phyloP scores from a whole-genome alignment of 1,140 invertebrate species.

The Drosophila repletoides region DNA sequence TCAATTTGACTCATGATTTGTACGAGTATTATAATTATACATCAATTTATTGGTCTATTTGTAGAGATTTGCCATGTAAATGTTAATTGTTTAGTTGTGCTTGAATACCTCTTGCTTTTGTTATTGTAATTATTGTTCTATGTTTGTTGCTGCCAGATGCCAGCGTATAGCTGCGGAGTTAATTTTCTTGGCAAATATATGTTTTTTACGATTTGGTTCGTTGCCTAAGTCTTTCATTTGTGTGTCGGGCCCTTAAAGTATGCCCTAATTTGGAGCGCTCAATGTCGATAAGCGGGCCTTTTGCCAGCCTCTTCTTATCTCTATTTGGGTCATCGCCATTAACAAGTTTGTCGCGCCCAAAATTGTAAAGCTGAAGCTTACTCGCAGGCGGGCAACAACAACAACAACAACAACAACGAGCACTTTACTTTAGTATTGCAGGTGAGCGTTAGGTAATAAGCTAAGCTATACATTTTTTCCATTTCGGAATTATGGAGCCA shows the following conservation, averaged over 20 bases:
- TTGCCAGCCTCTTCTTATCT: background rate
- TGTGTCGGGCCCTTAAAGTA: constrained; percentile 8
- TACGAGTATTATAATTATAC: constrained; percentile 30
- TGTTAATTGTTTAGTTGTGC: constrained; percentile 49
- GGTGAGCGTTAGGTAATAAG: constrained; percentile 42
- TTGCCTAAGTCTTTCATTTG: constrained; percentile 36
- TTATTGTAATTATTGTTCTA: constrained; percentile 10
- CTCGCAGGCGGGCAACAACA: constrained; percentile 2
- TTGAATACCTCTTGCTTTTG: constrained; percentile 4
- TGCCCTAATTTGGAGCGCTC: constrained; percentile 26
- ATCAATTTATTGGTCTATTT: constrained; percentile 27
- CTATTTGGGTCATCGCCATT: constrained; percentile 20
- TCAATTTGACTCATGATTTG: constrained; percentile 11
- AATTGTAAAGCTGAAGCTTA: background rate
- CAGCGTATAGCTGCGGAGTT: constrained; percentile 19
- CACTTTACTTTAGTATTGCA: constrained; percentile 37
- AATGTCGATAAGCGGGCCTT: constrained; percentile 2
- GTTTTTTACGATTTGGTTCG: constrained; percentile 16
- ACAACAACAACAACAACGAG: constrained; percentile 6
- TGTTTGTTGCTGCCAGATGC: constrained; percentile 10
- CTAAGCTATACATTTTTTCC: constrained; percentile 19
- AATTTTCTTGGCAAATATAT: constrained; percentile 31
- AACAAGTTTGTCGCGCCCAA: constrained; percentile 26
- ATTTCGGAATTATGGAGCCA: constrained; percentile 31
- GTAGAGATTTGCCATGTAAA: constrained; percentile 31